A percentile compares a stretch with the other conserved stretches of the same genome.
Evolutionary conservation across 2,888 invertebrate species (phyloP).

Genomic region (Polia nebulosa): DNA sequence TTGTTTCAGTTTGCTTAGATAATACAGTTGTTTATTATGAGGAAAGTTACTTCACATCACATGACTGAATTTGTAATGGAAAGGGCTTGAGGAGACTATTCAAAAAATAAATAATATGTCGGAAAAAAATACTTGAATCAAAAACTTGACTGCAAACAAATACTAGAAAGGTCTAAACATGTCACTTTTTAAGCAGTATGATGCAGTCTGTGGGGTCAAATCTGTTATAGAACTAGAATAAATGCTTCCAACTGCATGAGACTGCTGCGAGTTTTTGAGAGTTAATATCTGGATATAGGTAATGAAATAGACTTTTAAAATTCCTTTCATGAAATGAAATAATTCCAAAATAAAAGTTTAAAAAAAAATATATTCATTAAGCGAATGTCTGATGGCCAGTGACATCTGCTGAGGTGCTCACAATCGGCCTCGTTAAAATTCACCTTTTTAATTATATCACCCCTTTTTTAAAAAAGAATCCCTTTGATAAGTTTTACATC

Average conservation of each 20-base stretch:
- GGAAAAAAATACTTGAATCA: too few relatives aligned
- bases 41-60: not conserved
- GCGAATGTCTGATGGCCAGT: conserved; percentile 51
- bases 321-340: conserved; percentile 1
- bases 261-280: too few relatives aligned
- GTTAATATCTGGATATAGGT: too few relatives aligned
- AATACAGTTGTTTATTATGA: not conserved
- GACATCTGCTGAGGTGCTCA: conserved; percentile 71
- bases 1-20: not conserved
- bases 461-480: conserved; percentile 65
- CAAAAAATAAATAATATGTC: too few relatives aligned
- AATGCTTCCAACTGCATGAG: too few relatives aligned
- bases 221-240: too few relatives aligned
- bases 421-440: conserved; percentile 82
- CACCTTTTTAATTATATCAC: conserved; percentile 82
- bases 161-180: too few relatives aligned
- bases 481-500: conserved; percentile 77
- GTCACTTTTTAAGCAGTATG: too few relatives aligned
- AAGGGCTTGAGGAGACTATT: too few relatives aligned
- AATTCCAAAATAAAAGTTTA: conserved; percentile 25
- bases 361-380: conserved; percentile 54
- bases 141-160: too few relatives aligned
- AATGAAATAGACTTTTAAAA: not conserved
- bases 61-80: not conserved
- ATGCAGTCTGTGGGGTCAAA: too few relatives aligned